phyloP scores from a whole-genome alignment of 2,888 invertebrate genomes.

The Drosophila paranaensis region DNA sequence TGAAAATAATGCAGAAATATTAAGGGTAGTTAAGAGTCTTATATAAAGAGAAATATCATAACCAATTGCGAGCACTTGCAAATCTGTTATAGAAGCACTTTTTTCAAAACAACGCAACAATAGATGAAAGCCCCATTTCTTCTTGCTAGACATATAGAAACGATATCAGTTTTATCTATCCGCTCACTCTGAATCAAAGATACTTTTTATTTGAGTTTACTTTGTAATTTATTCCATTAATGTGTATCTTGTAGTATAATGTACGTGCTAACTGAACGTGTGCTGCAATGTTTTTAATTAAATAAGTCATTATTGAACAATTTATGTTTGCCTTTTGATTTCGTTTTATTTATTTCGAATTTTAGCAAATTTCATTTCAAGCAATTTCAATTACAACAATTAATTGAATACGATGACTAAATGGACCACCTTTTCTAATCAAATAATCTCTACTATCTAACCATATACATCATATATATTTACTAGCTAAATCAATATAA shows the following conservation, averaged over 20 bases:
- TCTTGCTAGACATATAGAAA: conserved; percentile 4
- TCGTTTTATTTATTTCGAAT: conserved; percentile 12
- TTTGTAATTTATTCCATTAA: conserved; percentile 47
- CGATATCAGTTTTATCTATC: conserved; percentile 28
- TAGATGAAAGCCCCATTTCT: conserved; percentile 18
- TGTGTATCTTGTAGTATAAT: conserved; percentile 69
- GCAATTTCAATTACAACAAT: conserved; percentile 56
- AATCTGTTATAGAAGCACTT: conserved; percentile 63
- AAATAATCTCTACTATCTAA: conserved; percentile 59
- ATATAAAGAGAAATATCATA: conserved; percentile 57
- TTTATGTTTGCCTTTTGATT: conserved; percentile 18
- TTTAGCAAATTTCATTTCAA: conserved; percentile 27
- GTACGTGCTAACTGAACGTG: conserved; percentile 72
- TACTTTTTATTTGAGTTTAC: conserved; percentile 33
- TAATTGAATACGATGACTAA: conserved; percentile 81
- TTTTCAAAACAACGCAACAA: conserved; percentile 46
- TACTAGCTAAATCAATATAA: conserved; percentile 66
- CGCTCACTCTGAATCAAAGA: conserved; percentile 29
- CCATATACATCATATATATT: conserved; percentile 40
- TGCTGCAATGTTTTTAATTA: conserved; percentile 74
- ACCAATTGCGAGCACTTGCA: conserved; percentile 55
- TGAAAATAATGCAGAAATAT: conserved; percentile 75
- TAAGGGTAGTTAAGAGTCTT: conserved; percentile 56
- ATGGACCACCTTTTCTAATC: conserved; percentile 83
- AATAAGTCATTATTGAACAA: conserved; percentile 56